These are phyloP conservation scores for Pseudocheirus occidentalis DNA, from an alignment of 2,797 vertebrate genomes.

Conservation along the genomic window DNA sequence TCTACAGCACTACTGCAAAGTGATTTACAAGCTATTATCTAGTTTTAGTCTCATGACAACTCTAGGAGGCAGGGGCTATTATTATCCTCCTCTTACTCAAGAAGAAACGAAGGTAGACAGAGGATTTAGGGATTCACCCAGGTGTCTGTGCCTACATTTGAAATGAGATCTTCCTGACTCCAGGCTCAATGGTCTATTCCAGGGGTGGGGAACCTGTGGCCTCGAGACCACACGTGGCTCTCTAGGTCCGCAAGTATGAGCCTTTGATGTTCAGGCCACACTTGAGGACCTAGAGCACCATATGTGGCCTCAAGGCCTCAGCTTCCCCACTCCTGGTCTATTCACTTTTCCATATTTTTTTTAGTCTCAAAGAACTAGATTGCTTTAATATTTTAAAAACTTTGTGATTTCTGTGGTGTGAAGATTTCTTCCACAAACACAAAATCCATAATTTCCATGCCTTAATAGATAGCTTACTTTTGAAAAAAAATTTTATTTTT, in stretches of 20 bases:
- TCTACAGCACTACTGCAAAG: neutral
- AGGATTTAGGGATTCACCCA: neutral
- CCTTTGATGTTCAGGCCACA: no score
- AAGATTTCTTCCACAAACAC: neutral
- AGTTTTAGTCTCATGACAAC: neutral
- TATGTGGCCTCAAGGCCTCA: no score
- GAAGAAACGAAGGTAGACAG: neutral
- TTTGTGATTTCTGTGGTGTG: neutral
- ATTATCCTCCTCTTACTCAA: neutral
- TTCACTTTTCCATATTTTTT: neutral
- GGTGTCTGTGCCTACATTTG: neutral
- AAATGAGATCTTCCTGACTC: neutral
- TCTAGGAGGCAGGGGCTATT: neutral
- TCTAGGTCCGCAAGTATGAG: no score
- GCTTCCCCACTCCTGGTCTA: neutral
- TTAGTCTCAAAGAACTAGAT: neutral
- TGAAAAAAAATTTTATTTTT: neutral
- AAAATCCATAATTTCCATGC: neutral
- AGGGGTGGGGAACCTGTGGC: no score
- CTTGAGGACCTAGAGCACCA: no score
- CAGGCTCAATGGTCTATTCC: no score
- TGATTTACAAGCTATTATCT: neutral
- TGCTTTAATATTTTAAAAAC: neutral
- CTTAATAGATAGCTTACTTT: neutral
- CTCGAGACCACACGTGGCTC: no score